phyloP scores from a whole-genome alignment of 1,140 invertebrate genomes.

The Atopsyche davidsoni region DNA sequence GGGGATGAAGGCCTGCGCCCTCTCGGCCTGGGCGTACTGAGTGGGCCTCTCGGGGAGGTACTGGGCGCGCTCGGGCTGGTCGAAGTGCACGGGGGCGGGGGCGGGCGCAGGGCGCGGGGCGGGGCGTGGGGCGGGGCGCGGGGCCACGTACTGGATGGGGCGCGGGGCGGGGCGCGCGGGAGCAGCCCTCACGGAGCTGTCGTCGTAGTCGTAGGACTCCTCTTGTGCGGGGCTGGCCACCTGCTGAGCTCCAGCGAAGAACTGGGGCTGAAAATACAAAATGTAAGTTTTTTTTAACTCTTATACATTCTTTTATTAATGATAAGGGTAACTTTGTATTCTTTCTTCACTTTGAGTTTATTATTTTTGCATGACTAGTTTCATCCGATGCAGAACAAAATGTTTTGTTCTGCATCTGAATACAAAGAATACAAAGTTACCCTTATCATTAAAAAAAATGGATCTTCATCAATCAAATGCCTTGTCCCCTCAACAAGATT shows the following conservation, averaged over 20 bases:
- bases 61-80: conserved; percentile 2
- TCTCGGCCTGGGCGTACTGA: conserved; percentile 10
- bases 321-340: too few relatives aligned
- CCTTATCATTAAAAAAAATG: too few relatives aligned
- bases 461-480: too few relatives aligned
- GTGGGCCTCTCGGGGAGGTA: neutral
- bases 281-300: neutral
- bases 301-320: neutral
- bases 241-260: conserved; percentile 30
- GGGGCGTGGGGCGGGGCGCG: conserved; percentile 31
- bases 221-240: conserved; percentile 36
- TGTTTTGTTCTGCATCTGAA: too few relatives aligned
- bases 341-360: too few relatives aligned
- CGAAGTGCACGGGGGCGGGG: conserved; percentile 39
- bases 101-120: conserved; percentile 33
- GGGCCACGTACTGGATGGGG: conserved; percentile 26
- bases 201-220: conserved; percentile 36
- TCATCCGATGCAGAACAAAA: too few relatives aligned
- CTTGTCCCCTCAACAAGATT: neutral
- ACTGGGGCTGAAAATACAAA: conserved; percentile 22
- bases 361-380: too few relatives aligned
- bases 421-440: too few relatives aligned
- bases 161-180: conserved; percentile 45
- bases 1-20: conserved; percentile 9
- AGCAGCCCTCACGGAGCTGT: too few relatives aligned